Conservation (phyloP, 2,888 invertebrate genomes). For the Epinotia demarniana region DNA sequence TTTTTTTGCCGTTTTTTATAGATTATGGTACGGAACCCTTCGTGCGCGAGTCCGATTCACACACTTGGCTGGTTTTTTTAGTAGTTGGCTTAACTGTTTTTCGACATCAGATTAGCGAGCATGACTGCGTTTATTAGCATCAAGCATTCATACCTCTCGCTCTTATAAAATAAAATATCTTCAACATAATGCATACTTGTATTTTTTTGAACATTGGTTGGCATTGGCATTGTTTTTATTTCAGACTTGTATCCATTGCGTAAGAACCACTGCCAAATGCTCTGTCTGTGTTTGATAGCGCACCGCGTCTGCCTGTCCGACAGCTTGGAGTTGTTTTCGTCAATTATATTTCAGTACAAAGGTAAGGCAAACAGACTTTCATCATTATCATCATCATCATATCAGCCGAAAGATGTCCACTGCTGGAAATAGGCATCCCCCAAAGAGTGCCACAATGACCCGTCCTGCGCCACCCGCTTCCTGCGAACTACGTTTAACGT, state of each 20-base stretch:
- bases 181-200: too few species aligned
- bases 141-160: background rate
- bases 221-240: constrained; percentile 45
- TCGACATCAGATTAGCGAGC: background rate
- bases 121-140: background rate
- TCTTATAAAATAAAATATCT: background rate
- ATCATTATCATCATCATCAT: too few species aligned
- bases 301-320: constrained; percentile 71
- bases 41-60: too few species aligned
- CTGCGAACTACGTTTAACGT: too few species aligned
- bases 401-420: too few species aligned
- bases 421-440: too few species aligned
- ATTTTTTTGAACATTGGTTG: background rate
- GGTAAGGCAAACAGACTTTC: constrained; percentile 56
- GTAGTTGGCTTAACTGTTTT: background rate
- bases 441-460: too few species aligned
- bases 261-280: constrained; percentile 66
- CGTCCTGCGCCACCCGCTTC: too few species aligned
- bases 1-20: too few species aligned
- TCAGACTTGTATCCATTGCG: constrained; percentile 75
- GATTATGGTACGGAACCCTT: too few species aligned
- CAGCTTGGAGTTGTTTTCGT: constrained; percentile 72
- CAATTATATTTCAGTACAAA: constrained; percentile 75
- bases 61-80: too few species aligned
- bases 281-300: constrained; percentile 71